Conservation (phyloP, 2,888 invertebrate genomes). For the Leptopilina drosophilae region DNA sequence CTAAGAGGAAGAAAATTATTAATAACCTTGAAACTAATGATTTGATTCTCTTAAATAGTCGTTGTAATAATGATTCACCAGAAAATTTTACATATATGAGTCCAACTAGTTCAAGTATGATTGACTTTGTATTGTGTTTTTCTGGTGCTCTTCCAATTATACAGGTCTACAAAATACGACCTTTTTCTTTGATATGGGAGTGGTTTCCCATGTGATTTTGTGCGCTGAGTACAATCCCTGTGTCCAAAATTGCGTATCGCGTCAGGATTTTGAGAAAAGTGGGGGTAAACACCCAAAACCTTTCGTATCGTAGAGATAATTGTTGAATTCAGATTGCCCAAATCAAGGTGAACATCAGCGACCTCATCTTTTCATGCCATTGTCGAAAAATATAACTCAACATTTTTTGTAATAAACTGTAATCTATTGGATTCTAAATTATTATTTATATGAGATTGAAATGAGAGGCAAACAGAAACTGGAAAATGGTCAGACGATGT, state of each 20-base stretch:
- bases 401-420: neutral
- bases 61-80: neutral
- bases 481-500: too few relatives aligned
- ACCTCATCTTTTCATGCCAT: neutral
- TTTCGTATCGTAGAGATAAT: too few relatives aligned
- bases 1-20: neutral
- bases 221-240: too few relatives aligned
- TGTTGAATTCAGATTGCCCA: neutral
- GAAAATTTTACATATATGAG: neutral
- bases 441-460: neutral
- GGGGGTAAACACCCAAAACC: too few relatives aligned
- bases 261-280: too few relatives aligned
- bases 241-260: too few relatives aligned
- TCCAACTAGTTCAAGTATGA: neutral
- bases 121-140: neutral
- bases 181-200: too few relatives aligned
- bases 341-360: neutral
- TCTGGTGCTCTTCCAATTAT: neutral
- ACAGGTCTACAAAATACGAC: too few relatives aligned
- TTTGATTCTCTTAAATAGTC: neutral
- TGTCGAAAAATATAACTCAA: neutral
- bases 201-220: too few relatives aligned
- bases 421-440: slow-evolving; percentile 2
- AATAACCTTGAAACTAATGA: neutral
- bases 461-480: neutral